Evolutionary conservation across 2,797 vertebrate species (phyloP), one percentile per base, ranked within the genome.

Genomic region (Chiloscyllium punctatum): DNA sequence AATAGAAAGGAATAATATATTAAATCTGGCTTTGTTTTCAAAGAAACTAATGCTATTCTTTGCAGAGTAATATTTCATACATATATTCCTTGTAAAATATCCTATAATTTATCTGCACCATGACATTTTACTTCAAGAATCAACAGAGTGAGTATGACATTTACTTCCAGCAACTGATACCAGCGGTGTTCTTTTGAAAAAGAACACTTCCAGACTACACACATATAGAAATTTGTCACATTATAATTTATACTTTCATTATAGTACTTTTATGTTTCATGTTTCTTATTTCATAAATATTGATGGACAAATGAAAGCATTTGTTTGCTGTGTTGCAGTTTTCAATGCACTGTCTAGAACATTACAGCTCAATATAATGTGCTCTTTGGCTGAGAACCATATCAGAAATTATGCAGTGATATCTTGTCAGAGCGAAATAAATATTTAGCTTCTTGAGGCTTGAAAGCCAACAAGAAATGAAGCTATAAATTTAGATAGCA

Each of bases 271-370:
- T 77, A 42, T 95, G 51, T 51, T 77, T 94, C 66, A 42, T 94
- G 71, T 72, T 74, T 94, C 18, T 71, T 94, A 51, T 74, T 74
- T 74, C 71, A 95, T 57, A 95, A 95, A 77, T 95, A 77, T 74
- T 53, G 94, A 95, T 53, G 27, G 94, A 77, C 69, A 95, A 51
- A 77, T 95, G 71, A 95, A 95, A 95, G 51, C 71, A 57, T 33
- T 95, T 95, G 71, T 95, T 95, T 51, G 42, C 25, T 74, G 71
- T n/a, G 13, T 30, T 74, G 94, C 69, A 42, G 37, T 51, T 77
- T 95, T 77, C 42, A 16, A 4, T 51, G 42, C 94, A 94, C 30
- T 74, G 27, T 74, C 69, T 48, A 18, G 94, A 25, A 74, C 48
- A 77, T 95, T 77, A 21, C 37, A 51, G 51, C 94, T 95, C 25